Conservation (phyloP, 2,888 invertebrate genomes). For the Erannis defoliaria region DNA sequence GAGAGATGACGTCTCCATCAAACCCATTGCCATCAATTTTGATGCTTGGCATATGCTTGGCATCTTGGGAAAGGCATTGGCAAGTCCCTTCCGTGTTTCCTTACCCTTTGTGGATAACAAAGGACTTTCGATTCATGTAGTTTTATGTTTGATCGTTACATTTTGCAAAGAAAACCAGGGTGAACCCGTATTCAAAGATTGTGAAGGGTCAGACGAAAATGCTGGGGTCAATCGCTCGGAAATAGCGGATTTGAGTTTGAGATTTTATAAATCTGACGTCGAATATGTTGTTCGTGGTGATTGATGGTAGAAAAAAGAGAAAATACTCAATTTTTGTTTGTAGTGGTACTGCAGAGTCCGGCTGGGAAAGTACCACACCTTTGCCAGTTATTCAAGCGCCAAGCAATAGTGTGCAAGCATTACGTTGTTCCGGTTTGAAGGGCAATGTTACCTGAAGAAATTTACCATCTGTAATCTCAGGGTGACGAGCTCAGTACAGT, state of each 20-base stretch:
- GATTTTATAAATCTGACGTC: neutral
- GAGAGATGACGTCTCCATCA: neutral
- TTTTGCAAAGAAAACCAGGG: slow-evolving; percentile 10
- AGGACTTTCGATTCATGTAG: slow-evolving; percentile 13
- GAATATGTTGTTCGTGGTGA: neutral
- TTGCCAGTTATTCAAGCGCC: too few species aligned
- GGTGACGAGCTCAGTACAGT: too few species aligned
- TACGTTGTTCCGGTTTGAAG: too few species aligned
- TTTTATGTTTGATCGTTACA: slow-evolving; percentile 22
- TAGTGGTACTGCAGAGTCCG: too few species aligned
- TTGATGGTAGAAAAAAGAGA: neutral
- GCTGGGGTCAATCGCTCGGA: slow-evolving; percentile 15
- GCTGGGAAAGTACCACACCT: too few species aligned
- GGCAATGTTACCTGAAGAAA: too few species aligned
- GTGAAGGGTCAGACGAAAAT: neutral
- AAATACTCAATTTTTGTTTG: too few species aligned
- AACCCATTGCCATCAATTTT: slow-evolving; percentile 15
- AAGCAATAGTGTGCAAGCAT: too few species aligned
- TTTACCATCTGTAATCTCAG: too few species aligned
- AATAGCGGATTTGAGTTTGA: slow-evolving; percentile 6
- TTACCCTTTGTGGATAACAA: slow-evolving; percentile 17
- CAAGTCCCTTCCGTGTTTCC: neutral
- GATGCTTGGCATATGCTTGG: slow-evolving; percentile 24
- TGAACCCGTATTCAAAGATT: slow-evolving; percentile 4
- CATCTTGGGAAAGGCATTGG: slow-evolving; percentile 13